These are phyloP conservation scores for Cricetomys ansorgei DNA, from an alignment of 2,113 vertebrate species.

Conservation along the genomic window DNA sequence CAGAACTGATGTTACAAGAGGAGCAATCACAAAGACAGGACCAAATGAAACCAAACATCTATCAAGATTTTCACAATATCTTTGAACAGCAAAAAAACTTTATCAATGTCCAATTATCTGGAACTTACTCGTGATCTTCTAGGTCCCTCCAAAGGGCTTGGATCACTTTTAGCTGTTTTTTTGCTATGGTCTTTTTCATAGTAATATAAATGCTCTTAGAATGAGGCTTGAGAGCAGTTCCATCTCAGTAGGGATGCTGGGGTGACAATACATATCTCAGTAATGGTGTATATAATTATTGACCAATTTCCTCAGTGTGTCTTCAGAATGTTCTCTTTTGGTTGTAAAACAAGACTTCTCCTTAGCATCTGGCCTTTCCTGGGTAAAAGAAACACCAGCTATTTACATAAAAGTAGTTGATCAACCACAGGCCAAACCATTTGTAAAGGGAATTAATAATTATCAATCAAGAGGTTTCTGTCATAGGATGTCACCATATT, in stretches of 20 bases:
- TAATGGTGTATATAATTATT: neutral
- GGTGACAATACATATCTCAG: neutral
- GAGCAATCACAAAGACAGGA: no score
- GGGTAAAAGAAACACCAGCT: neutral
- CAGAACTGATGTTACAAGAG: no score
- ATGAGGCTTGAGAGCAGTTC: no score
- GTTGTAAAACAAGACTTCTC: neutral
- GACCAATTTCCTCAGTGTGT: neutral
- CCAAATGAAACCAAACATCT: no score
- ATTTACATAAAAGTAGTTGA: neutral
- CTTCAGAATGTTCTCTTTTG: neutral
- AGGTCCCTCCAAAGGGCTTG: no score
- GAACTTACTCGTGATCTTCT: no score
- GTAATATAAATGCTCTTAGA: neutral
- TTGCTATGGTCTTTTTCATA: neutral
- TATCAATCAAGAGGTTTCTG: neutral
- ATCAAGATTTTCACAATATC: no score
- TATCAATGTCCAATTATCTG: no score
- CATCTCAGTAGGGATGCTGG: neutral
- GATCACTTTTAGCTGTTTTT: no score
- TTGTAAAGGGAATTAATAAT: neutral
- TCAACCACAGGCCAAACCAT: neutral
- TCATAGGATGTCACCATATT: neutral
- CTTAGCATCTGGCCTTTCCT: neutral
- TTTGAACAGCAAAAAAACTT: no score